Percentiles rank a stretch among this genome's conserved stretches.
Conservation (phyloP, 64 coral and sea anemone genomes). For the Montipora cactus region DNA sequence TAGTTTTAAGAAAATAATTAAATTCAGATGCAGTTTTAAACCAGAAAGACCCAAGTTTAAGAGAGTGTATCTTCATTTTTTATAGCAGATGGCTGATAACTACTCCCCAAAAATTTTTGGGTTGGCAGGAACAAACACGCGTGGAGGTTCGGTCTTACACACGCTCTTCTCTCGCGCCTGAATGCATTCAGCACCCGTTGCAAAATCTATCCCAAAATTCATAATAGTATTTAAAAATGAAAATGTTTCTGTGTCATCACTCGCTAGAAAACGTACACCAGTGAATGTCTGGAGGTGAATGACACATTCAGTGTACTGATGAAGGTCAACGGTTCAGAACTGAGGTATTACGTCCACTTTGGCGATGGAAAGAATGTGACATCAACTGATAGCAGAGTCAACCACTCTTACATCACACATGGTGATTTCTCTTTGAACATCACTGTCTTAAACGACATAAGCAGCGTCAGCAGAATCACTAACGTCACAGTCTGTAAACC, state of each 20-base stretch:
- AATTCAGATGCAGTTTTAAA: no score
- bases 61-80: no score
- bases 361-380: constrained; percentile 28
- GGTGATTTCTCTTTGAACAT: constrained; percentile 41
- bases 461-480: background rate
- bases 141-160: no score
- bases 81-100: no score
- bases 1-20: no score
- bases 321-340: constrained; percentile 54
- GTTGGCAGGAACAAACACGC: no score
- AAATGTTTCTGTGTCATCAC: background rate
- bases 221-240: no score
- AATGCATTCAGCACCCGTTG: background rate
- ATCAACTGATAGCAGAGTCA: background rate
- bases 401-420: constrained; percentile 16
- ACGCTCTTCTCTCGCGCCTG: no score
- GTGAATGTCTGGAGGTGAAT: constrained; percentile 40
- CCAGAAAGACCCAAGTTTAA: no score
- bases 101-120: no score
- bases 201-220: background rate
- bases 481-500: constrained; percentile 59
- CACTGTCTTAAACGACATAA: constrained; percentile 64
- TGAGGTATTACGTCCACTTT: constrained; percentile 46
- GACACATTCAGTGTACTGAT: background rate
- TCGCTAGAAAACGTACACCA: background rate